These are phyloP conservation scores for Spialia ferax DNA, from an alignment of 2,888 invertebrate genomes.

Conservation along the genomic window DNA sequence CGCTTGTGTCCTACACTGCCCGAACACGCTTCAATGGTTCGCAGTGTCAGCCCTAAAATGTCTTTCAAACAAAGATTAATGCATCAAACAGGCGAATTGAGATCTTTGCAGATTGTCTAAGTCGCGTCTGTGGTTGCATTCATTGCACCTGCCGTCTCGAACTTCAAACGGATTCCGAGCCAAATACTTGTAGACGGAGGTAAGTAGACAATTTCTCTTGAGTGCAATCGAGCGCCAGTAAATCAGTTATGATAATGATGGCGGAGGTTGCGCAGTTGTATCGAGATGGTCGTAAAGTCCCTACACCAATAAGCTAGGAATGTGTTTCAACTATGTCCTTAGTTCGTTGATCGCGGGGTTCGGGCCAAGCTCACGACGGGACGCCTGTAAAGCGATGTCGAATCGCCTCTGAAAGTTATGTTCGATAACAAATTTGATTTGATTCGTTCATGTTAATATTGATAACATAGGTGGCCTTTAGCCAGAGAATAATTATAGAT, in stretches of 20 bases:
- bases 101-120: constrained; percentile 33
- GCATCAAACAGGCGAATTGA: constrained; percentile 24
- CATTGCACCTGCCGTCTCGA: constrained; percentile 46
- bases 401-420: constrained; percentile 7
- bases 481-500: no score
- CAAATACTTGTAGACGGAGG: constrained; percentile 44
- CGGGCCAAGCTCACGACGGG: constrained; percentile 21
- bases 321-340: constrained; percentile 63
- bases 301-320: constrained; percentile 60
- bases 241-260: constrained; percentile 34
- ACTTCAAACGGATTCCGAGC: constrained; percentile 45
- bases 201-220: constrained; percentile 39
- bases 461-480: no score
- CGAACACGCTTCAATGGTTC: no score
- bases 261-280: constrained; percentile 45
- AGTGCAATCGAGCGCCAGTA: constrained; percentile 35
- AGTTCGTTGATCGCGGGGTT: constrained; percentile 61
- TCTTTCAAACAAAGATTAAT: constrained; percentile 31
- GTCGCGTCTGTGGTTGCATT: constrained; percentile 33
- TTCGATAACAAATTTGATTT: not conserved
- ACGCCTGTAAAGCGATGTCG: constrained; percentile 25
- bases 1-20: no score
- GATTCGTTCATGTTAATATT: no score
- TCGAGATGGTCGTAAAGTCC: constrained; percentile 56
- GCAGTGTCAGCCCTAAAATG: constrained; percentile 30